Percentiles rank a stretch among this genome's conserved stretches.
Evolutionary conservation across 2,113 vertebrate species (phyloP).

Genomic region (Eptesicus fuscus): DNA sequence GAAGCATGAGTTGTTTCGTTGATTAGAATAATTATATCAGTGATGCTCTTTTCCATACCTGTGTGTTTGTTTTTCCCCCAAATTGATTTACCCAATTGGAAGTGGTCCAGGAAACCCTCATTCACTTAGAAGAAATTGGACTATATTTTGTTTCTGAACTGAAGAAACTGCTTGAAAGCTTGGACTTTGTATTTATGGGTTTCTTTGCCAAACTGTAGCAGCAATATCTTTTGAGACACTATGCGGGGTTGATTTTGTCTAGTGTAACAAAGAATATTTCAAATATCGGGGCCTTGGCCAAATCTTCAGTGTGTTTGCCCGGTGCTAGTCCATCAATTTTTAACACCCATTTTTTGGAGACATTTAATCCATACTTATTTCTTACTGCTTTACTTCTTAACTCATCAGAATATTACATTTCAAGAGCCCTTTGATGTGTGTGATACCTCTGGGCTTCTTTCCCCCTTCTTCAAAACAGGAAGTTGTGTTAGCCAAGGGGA

Average conservation of each 20-base stretch:
- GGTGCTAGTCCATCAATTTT: slow-evolving; percentile 73
- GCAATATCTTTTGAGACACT: slow-evolving; percentile 74
- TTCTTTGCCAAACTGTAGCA: slow-evolving; percentile 50
- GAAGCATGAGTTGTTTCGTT: background rate
- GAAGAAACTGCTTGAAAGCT: slow-evolving; percentile 63
- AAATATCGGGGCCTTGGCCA: slow-evolving; percentile 60
- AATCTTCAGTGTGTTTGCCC: slow-evolving; percentile 58
- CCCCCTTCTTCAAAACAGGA: slow-evolving; percentile 58
- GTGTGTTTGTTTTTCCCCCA: background rate
- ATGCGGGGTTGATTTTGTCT: slow-evolving; percentile 69
- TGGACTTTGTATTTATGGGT: slow-evolving; percentile 62
- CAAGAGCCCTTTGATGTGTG: slow-evolving; percentile 68
- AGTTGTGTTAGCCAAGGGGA: slow-evolving; percentile 43
- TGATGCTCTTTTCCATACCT: slow-evolving; percentile 27
- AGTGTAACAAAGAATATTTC: slow-evolving; percentile 75
- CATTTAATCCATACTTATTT: slow-evolving; percentile 78
- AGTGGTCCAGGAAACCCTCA: background rate
- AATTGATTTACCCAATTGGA: slow-evolving; percentile 51
- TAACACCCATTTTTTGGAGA: slow-evolving; percentile 75
- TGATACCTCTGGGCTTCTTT: slow-evolving; percentile 59
- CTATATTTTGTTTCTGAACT: slow-evolving; percentile 52
- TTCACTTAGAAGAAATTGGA: slow-evolving; percentile 11
- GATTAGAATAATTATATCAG: slow-evolving; percentile 40
- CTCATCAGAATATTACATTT: slow-evolving; percentile 76
- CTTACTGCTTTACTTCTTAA: slow-evolving; percentile 72